A percentile compares a stretch with the other conserved stretches of the same genome.
These are phyloP conservation scores for Apodemia duryi DNA, from an alignment of 2,888 invertebrate genomes.

Conservation along the genomic window DNA sequence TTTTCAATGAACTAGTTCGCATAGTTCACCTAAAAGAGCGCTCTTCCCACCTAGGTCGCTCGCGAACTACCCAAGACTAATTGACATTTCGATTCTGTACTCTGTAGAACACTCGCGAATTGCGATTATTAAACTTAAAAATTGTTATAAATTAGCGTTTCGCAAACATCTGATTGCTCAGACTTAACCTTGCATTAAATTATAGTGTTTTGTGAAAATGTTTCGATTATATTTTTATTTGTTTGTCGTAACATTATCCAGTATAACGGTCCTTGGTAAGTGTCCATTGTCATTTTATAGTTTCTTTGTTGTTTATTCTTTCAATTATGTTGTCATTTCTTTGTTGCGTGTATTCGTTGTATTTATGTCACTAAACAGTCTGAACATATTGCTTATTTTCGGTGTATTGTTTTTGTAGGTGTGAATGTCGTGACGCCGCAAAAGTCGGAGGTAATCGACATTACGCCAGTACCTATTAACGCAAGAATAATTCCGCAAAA, in stretches of 20 bases:
- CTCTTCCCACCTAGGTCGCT: too few relatives aligned
- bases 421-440: background rate
- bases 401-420: background rate
- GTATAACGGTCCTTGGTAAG: slow-evolving; percentile 57
- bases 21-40: too few relatives aligned
- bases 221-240: slow-evolving; percentile 51
- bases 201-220: slow-evolving; percentile 41
- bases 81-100: slow-evolving; percentile 17
- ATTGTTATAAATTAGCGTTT: background rate
- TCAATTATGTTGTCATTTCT: slow-evolving; percentile 28
- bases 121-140: slow-evolving; percentile 2
- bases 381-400: background rate
- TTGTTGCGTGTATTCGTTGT: slow-evolving; percentile 17
- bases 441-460: background rate
- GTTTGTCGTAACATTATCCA: slow-evolving; percentile 52
- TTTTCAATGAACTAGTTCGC: too few relatives aligned
- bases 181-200: background rate
- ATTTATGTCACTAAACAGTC: slow-evolving; percentile 22
- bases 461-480: background rate
- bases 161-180: background rate
- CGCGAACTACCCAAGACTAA: too few relatives aligned
- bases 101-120: slow-evolving; percentile 9
- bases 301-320: slow-evolving; percentile 38
- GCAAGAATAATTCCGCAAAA: background rate
- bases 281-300: slow-evolving; percentile 42